Percentiles rank a stretch among this genome's conserved stretches.
Evolutionary conservation across 2,888 invertebrate genomes (phyloP).

Genomic region (Heliconius erato): DNA sequence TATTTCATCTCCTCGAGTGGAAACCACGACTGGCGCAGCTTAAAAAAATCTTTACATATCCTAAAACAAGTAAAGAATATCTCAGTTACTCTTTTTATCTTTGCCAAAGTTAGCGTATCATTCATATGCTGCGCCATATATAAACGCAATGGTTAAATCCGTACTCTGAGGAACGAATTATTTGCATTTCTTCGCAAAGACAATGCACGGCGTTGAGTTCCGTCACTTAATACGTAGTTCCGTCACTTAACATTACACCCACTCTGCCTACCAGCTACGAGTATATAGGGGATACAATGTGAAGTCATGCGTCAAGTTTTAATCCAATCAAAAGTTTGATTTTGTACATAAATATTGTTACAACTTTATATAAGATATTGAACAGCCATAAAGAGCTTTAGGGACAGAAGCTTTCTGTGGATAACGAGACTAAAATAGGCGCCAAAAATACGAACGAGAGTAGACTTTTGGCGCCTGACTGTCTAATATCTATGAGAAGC

Average conservation of each 20-base stretch:
- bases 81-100: not conserved
- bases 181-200: too few relatives aligned
- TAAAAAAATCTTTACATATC: not conserved
- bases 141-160: too few relatives aligned
- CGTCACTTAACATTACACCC: too few relatives aligned
- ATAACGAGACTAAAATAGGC: slow-evolving; percentile 16
- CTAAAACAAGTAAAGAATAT: too few relatives aligned
- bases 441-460: slow-evolving; percentile 24
- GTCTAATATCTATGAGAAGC: slow-evolving; percentile 21
- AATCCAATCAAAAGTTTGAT: too few relatives aligned
- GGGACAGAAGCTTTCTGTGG: slow-evolving; percentile 10
- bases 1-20: too few relatives aligned
- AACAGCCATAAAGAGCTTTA: not conserved
- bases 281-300: not conserved
- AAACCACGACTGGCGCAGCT: too few relatives aligned
- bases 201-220: too few relatives aligned
- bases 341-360: not conserved
- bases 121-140: too few relatives aligned
- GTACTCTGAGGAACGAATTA: too few relatives aligned
- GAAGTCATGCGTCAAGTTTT: not conserved
- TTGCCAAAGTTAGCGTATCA: not conserved
- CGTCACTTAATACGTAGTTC: too few relatives aligned
- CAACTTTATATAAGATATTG: not conserved
- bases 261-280: not conserved
- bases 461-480: slow-evolving; percentile 17